These are phyloP conservation scores for Caradrina kadenii DNA, from an alignment of 2,888 invertebrate genomes.

Conservation along the genomic window DNA sequence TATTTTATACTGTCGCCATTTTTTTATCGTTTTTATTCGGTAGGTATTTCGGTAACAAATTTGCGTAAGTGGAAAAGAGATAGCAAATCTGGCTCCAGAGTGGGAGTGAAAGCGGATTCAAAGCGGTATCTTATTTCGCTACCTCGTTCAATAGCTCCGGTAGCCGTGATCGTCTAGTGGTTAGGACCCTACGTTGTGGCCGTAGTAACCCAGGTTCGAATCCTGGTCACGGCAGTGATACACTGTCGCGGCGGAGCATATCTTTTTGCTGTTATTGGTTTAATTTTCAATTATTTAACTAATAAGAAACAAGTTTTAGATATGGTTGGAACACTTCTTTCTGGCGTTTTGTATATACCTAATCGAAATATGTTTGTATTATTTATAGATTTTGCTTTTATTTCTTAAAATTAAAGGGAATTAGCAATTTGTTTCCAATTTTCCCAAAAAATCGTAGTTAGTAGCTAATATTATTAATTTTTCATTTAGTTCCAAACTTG, in stretches of 20 bases:
- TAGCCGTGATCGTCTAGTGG: conserved; percentile 94
- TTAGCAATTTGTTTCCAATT: no score
- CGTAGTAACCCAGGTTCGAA: conserved; percentile 94
- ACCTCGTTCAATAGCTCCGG: conserved; percentile 69
- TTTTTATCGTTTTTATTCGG: background rate
- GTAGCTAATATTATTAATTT: no score
- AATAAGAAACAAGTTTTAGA: no score
- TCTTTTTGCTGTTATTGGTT: conserved; percentile 20
- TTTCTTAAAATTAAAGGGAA: no score
- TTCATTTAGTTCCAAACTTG: background rate
- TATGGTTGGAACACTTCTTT: no score
- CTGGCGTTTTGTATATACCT: no score
- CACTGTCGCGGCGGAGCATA: conserved; percentile 57
- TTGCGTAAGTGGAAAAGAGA: conserved; percentile 36
- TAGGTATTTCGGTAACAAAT: conserved; percentile 26
- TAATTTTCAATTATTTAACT: background rate
- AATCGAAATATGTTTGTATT: no score
- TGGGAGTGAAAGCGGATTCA: conserved; percentile 16
- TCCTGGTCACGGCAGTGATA: conserved; percentile 88
- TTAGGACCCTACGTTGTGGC: conserved; percentile 94
- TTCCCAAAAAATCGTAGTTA: no score
- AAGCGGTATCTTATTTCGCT: conserved; percentile 30
- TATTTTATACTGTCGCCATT: background rate
- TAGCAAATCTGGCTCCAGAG: background rate
- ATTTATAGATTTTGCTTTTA: no score